Evolutionary conservation across 2,113 vertebrate species (phyloP).

Genomic region (Grammomys surdaster): DNA sequence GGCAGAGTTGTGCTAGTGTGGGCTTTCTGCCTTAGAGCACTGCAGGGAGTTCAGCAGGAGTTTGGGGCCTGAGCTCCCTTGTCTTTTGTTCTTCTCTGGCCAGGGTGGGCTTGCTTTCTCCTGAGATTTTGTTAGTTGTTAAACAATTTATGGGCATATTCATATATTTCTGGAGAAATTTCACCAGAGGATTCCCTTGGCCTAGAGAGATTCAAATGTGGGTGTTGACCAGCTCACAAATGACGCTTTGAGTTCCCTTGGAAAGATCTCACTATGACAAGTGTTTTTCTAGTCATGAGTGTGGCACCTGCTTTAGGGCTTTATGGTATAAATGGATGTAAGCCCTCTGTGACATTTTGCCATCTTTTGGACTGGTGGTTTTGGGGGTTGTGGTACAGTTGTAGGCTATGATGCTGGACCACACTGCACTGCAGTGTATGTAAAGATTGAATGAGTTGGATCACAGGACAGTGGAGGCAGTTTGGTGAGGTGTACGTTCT

Average conservation of each 20-base stretch:
- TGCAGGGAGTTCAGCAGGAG: not conserved
- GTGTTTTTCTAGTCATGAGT: not conserved
- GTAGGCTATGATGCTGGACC: not conserved
- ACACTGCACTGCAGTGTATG: not conserved
- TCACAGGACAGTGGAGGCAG: not conserved
- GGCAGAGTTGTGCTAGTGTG: not conserved
- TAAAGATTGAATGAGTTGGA: not conserved
- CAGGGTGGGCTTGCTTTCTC: slow-evolving; percentile 22
- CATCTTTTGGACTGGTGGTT: not conserved
- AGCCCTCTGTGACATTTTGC: slow-evolving; percentile 2
- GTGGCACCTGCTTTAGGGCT: not conserved
- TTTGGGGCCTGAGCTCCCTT: not conserved
- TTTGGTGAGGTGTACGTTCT: slow-evolving; percentile 50
- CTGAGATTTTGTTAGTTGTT: slow-evolving; percentile 8
- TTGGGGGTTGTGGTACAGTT: not conserved
- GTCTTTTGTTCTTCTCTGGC: slow-evolving; percentile 1
- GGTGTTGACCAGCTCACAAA: not conserved
- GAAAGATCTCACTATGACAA: not conserved
- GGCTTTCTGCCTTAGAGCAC: not conserved
- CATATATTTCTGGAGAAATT: not conserved
- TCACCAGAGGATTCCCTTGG: not conserved
- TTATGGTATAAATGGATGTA: not conserved
- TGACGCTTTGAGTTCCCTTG: not conserved
- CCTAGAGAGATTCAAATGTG: not conserved
- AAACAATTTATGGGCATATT: slow-evolving; percentile 17